Percentiles rank a stretch among this genome's conserved stretches.
Conservation (phyloP, 2,113 vertebrate genomes). For the Formicarius rufipectus region DNA sequence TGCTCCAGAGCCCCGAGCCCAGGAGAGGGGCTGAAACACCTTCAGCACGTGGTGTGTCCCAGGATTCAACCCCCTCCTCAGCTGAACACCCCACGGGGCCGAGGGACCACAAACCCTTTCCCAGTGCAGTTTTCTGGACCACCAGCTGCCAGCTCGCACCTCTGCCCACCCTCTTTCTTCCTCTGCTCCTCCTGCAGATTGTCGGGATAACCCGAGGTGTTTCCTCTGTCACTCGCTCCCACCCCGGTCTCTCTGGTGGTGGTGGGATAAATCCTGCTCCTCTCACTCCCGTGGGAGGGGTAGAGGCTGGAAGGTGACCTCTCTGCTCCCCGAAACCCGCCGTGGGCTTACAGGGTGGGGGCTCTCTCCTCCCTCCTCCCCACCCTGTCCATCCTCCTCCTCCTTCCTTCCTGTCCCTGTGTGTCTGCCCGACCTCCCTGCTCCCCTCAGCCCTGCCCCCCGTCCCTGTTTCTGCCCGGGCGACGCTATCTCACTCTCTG, state of each 20-base stretch:
- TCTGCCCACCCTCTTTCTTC: neutral
- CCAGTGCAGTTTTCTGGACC: neutral
- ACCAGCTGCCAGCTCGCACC: neutral
- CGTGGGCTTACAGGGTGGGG: neutral
- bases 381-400: neutral
- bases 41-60: fast-evolving
- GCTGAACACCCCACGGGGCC: neutral
- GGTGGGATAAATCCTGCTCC: neutral
- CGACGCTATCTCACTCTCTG: constrained; percentile 84
- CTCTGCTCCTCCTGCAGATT: constrained; percentile 1
- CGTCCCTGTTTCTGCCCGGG: constrained; percentile 48
- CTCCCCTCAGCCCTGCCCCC: neutral
- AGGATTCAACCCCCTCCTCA: neutral
- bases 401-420: constrained; percentile 37
- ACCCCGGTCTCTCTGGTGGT: neutral
- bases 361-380: neutral
- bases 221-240: neutral
- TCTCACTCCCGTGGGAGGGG: fast-evolving
- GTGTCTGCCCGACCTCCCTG: constrained; percentile 19
- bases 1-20: neutral
- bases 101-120: neutral
- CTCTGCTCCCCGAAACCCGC: neutral
- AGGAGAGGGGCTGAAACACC: neutral
- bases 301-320: neutral
- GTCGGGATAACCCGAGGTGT: neutral